These are phyloP conservation scores for Taxidea taxus DNA, from an alignment of 2,113 vertebrate species.

Conservation along the genomic window DNA sequence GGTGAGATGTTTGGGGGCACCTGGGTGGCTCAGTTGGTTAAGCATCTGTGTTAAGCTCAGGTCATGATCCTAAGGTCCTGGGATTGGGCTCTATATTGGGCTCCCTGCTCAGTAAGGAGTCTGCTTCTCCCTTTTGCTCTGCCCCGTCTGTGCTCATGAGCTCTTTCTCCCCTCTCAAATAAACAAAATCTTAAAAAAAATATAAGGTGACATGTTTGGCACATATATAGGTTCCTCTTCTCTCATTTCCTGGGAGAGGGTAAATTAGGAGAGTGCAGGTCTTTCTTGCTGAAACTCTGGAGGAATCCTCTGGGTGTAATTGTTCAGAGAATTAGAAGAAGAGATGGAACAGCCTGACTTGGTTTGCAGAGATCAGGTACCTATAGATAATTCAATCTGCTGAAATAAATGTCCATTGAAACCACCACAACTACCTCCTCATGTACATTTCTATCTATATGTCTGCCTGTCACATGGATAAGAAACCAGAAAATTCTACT, in stretches of 20 bases:
- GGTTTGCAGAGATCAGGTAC: not conserved
- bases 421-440: not conserved
- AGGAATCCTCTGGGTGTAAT: not conserved
- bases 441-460: not conserved
- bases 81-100: not conserved
- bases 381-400: not conserved
- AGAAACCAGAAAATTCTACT: not conserved
- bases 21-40: not conserved
- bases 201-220: not conserved
- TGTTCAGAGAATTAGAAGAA: not conserved
- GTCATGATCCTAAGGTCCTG: not conserved
- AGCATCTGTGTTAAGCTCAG: not conserved
- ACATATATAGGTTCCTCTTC: not conserved
- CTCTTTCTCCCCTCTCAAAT: not conserved
- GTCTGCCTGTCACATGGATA: not conserved
- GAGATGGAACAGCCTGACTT: not conserved
- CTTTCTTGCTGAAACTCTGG: not conserved
- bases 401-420: not conserved
- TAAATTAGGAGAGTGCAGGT: not conserved
- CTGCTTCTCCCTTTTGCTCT: not conserved
- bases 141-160: not conserved
- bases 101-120: not conserved
- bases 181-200: not conserved
- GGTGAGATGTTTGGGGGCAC: not conserved
- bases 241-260: not conserved